Conservation (phyloP, 2,797 vertebrate species). For the Arrhamphus sclerolepis region DNA sequence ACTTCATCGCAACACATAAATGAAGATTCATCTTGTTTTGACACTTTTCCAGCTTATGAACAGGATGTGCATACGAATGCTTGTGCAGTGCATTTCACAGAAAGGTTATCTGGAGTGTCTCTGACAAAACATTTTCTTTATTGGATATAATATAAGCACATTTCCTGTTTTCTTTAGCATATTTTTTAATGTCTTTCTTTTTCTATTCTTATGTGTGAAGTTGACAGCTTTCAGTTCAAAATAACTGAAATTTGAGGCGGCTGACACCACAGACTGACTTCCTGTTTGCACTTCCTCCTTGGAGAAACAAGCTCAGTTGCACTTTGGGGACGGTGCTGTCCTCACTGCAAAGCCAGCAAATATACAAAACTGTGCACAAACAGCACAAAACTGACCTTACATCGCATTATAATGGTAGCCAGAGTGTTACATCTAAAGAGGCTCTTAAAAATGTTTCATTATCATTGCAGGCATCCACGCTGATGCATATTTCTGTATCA, state of each 20-base stretch:
- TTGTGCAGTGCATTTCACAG: no score
- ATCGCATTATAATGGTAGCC: background rate
- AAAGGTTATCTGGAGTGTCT: no score
- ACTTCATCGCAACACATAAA: background rate
- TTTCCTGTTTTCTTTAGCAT: no score
- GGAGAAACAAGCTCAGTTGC: conserved; percentile 26
- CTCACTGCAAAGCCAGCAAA: background rate
- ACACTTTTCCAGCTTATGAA: no score
- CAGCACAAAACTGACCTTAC: background rate
- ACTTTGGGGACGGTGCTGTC: conserved; percentile 11
- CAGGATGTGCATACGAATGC: no score
- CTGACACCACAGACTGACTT: conserved; percentile 66
- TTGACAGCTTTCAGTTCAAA: conserved; percentile 33
- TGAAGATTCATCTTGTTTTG: no score
- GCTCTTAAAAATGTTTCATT: no score
- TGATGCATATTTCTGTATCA: no score
- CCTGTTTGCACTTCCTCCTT: conserved; percentile 81
- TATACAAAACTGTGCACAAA: background rate
- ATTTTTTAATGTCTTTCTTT: background rate
- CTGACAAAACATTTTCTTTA: background rate
- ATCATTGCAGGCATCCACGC: no score
- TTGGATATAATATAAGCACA: no score
- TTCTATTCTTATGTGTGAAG: background rate
- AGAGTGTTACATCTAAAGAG: background rate
- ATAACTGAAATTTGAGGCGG: conserved; percentile 42